A percentile compares a stretch with the other conserved stretches of the same genome.
phyloP scores from a whole-genome alignment of 1,140 invertebrate species.

The Papilio dardanus region DNA sequence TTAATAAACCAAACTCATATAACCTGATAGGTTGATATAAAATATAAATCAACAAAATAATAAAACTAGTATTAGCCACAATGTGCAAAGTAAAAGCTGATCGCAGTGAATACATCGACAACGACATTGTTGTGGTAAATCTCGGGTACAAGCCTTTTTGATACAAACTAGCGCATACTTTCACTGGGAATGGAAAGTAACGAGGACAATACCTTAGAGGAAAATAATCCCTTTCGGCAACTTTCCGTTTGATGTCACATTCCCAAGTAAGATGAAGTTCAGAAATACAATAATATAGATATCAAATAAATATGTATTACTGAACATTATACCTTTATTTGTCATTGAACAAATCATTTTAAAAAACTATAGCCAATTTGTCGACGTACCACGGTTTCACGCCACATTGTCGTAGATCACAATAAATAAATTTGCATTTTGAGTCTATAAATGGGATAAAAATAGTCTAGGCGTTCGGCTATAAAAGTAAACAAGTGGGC shows the following conservation, averaged over 20 bases:
- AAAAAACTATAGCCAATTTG: background rate
- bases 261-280: slow-evolving; percentile 16
- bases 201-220: slow-evolving; percentile 33
- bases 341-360: background rate
- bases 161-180: slow-evolving; percentile 66
- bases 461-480: background rate
- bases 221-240: slow-evolving; percentile 37
- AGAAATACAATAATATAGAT: background rate
- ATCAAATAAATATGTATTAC: background rate
- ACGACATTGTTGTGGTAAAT: slow-evolving; percentile 56
- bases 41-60: slow-evolving; percentile 18
- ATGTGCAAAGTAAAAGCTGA: slow-evolving; percentile 17
- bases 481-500: background rate
- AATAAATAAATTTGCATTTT: background rate
- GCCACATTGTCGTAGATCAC: background rate
- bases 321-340: background rate
- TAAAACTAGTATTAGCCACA: slow-evolving; percentile 2
- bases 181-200: slow-evolving; percentile 55
- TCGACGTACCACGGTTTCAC: background rate
- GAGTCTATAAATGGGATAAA: too few species aligned
- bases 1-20: slow-evolving; percentile 15
- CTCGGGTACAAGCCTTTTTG: slow-evolving; percentile 52
- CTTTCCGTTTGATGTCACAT: slow-evolving; percentile 10
- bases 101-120: slow-evolving; percentile 27
- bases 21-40: slow-evolving; percentile 25